Base-by-base conservation (phyloP, 2,113 vertebrate species). In the Leptodactylus fuscus region DNA sequence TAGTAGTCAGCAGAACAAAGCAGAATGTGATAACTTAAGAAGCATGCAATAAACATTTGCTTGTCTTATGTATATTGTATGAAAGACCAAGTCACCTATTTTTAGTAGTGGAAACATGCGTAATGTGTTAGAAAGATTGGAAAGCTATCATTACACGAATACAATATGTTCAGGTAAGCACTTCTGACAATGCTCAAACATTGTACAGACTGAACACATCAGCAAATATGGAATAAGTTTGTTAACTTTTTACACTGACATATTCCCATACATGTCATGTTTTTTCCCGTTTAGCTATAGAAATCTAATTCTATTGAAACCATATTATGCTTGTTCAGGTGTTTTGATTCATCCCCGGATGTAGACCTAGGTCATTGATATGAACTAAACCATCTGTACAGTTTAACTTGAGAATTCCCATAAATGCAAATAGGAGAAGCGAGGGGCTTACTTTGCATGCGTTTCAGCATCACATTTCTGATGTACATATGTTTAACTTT, bases 121-220 rank as follows among this genome's bases (percentile, higher is more conserved):
- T 38, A 22, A 18, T 73, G 49, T 9, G 44, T 83, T 74, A 83
- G 48, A 41, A 71, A 83, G 58, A 83, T 32, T 65, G 38, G 22
- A 82, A 71, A 83, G 22, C 53, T 65, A 62, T 55, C 48, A 71
- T 73, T 38, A 74, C 34, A 58, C 15, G 10, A 74, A 41, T 24
- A 83, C 34, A 74, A 44, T 73, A 74, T 83, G 32, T 60, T 32
- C 36, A 75, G 81, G 53, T 60, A 74, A 74, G 81, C 81, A 60
- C 70, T 83, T 74, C 29, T 41, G 81, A 73, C 48, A 60, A 8
- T 71, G 81, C 32, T 48, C 46, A 70, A 48, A 82, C 67, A 82
- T 55, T 58, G 36, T 4, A 41, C 36, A 83, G 32, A 44, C 70
- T 74, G 24, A 74, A 74, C 29, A 58, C 32, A 83, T 83, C 81